Conservation (phyloP, 2,113 vertebrate genomes). For the Phyllopteryx taeniolatus region DNA sequence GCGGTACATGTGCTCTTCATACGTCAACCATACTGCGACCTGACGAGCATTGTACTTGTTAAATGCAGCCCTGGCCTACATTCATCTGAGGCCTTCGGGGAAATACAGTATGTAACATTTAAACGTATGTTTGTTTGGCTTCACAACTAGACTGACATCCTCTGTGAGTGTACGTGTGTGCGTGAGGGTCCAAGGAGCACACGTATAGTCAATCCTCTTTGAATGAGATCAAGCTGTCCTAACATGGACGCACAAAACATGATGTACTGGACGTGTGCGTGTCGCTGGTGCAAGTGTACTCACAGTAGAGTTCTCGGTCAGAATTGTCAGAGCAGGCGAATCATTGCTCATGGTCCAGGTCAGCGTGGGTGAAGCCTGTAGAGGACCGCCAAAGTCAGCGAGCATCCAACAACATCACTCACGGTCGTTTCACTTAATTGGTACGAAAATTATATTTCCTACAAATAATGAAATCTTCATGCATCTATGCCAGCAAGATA, state of each 20-base stretch:
- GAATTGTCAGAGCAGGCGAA: conserved; percentile 80
- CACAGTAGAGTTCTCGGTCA: conserved; percentile 83
- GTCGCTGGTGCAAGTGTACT: conserved; percentile 50
- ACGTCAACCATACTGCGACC: neutral
- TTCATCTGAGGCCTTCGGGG: conserved; percentile 4
- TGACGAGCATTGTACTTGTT: neutral
- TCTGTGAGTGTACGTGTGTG: neutral
- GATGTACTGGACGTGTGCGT: neutral
- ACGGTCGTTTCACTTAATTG: neutral
- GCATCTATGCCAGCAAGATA: too few species aligned
- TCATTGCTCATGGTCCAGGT: conserved; percentile 89
- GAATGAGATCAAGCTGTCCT: conserved; percentile 10
- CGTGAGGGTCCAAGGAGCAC: conserved; percentile 25
- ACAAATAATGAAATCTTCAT: too few species aligned
- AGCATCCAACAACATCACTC: conserved; percentile 3
- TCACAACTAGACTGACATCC: conserved; percentile 2
- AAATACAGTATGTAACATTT: neutral
- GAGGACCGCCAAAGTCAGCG: conserved; percentile 11
- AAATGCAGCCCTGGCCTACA: conserved; percentile 10
- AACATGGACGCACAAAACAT: neutral
- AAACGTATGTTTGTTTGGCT: conserved; percentile 8
- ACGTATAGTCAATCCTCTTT: conserved; percentile 41
- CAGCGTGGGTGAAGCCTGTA: conserved; percentile 64
- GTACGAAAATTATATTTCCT: too few species aligned
- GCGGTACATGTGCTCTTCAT: neutral